Base-by-base conservation (phyloP, 2,888 invertebrate species). In the Apotomis turbidana region DNA sequence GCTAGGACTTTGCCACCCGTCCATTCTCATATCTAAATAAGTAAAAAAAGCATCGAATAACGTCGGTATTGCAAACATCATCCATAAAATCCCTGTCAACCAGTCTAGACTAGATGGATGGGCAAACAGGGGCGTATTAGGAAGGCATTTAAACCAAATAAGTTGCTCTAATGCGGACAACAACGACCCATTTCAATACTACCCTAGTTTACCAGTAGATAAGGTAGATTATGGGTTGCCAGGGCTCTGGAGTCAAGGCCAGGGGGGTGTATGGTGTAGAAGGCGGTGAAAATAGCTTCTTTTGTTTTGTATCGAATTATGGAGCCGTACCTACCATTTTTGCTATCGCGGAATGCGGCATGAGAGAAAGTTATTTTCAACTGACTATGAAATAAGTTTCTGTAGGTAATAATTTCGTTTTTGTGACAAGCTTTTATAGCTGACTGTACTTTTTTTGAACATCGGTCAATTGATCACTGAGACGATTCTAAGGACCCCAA, bases 81-180 rank as follows among this genome's bases (percentile, higher is more conserved):
- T 49, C 49, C 49, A 49, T 49, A 49, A 49, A 27, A 41, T 41
- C 49, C 10, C 10, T 49, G 9, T 49, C 49, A 10, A 27, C 27
- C 27, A 27, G 27, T 27, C 8, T 9, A 49, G 10, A 9, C 3
- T 49, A 49, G 9, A 49, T 49, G 49, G 9, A 9, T 49, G 9
- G 9, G 2, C 8, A 8, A 49, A 49, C 49, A 8, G 3, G 49
- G 10, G 49, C 2, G 49, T 49, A 49, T 49, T 64, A 46, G 54
- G 54, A 57, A 69, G 55, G 38, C 60, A 71, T 71, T 59, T 60
- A 71, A 66, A 60, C 70, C 70, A 66, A 71, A 60, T 66, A 55
- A 71, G 66, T 71, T 61, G 49, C 60, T 49, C 8, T 66, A 49
- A 66, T 54, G 64, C 46, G 52, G 68, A 41, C 54, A 60, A 59